Conservation (phyloP, 2,888 invertebrate genomes). For the Leptodirus hochenwartii region DNA sequence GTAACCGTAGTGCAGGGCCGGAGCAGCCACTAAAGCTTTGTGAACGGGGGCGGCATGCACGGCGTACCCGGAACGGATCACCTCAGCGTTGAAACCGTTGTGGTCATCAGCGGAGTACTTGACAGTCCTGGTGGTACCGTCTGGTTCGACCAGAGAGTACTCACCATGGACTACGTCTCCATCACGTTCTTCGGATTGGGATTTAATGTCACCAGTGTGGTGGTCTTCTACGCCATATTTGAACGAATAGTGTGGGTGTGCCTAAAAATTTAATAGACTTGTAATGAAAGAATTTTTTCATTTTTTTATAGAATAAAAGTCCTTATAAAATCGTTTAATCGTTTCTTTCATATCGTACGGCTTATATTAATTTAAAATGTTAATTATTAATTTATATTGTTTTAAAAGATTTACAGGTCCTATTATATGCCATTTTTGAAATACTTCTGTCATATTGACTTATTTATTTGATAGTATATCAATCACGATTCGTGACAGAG, state of each 20-base stretch:
- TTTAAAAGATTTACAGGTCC: no score
- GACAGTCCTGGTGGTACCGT: slow-evolving; percentile 23
- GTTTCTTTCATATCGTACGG: no score
- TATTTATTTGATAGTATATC: no score
- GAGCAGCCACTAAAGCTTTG: slow-evolving; percentile 3
- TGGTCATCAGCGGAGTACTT: slow-evolving; percentile 22
- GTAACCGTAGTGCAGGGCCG: slow-evolving; percentile 4
- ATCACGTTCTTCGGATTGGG: slow-evolving; percentile 23
- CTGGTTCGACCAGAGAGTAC: slow-evolving; percentile 24
- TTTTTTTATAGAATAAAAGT: no score
- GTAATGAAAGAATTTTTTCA: no score
- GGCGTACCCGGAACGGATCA: slow-evolving; percentile 19
- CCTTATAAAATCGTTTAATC: no score
- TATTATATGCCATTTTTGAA: no score
- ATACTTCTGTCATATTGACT: no score
- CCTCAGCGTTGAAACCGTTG: slow-evolving; percentile 22
- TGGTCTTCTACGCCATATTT: slow-evolving; percentile 25
- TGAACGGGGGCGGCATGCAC: slow-evolving; percentile 14
- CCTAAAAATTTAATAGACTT: slow-evolving; percentile 7
- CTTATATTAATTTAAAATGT: no score
- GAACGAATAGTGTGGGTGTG: slow-evolving; percentile 19
- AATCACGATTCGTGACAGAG: no score
- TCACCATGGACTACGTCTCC: slow-evolving; percentile 23
- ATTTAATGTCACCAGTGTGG: slow-evolving; percentile 23
- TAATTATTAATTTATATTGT: no score